Percentiles rank a stretch among this genome's conserved stretches.
Evolutionary conservation across 2,113 vertebrate species (phyloP).

Genomic region (Oreochromis niloticus): DNA sequence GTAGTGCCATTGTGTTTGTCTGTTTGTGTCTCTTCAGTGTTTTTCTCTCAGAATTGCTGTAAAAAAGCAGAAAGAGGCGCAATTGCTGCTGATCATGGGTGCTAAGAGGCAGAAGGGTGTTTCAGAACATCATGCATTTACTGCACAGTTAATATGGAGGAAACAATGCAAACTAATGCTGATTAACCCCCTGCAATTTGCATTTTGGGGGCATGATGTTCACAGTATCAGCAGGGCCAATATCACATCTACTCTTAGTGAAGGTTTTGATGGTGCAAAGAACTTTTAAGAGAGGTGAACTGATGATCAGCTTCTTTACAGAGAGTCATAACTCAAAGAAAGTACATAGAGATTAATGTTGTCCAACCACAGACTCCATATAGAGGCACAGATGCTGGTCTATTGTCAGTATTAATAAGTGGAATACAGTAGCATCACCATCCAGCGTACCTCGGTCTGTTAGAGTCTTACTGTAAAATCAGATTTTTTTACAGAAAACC

Average conservation of each 20-base stretch:
- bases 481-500: neutral
- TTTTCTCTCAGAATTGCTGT: slow-evolving; percentile 25
- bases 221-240: neutral
- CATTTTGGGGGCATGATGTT: neutral
- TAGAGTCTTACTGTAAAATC: neutral
- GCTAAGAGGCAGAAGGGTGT: neutral
- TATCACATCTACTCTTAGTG: neutral
- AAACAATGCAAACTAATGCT: neutral
- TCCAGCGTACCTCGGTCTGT: neutral
- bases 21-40: neutral
- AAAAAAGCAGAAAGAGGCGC: neutral
- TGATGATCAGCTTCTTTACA: neutral
- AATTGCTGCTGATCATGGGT: neutral
- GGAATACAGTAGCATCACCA: neutral
- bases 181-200: neutral
- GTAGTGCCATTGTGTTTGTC: neutral
- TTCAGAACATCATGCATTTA: neutral
- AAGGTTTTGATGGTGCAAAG: neutral
- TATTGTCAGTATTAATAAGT: neutral
- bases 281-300: neutral
- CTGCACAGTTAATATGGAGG: neutral
- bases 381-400: neutral
- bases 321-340: neutral
- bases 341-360: neutral
- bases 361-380: neutral